phyloP scores from a whole-genome alignment of 2,888 invertebrate genomes.

The Netelia virgata region DNA sequence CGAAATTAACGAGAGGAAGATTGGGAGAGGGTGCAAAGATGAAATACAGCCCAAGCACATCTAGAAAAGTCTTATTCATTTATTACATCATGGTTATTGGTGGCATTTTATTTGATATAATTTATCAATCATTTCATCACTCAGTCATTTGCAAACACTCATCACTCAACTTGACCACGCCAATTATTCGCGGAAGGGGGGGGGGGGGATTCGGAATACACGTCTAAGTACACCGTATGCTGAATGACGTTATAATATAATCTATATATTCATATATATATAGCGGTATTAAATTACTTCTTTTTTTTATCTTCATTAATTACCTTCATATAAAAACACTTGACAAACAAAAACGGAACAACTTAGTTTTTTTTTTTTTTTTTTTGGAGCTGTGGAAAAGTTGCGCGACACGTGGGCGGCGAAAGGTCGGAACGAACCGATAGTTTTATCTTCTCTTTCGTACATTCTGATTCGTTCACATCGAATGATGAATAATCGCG shows the following conservation, averaged over 20 bases:
- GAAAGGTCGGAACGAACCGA: constrained; percentile 27
- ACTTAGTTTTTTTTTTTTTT: constrained; percentile 81
- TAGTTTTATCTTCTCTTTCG: constrained; percentile 32
- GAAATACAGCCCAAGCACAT: constrained; percentile 73
- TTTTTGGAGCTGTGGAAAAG: constrained; percentile 80
- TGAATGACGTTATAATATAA: constrained; percentile 80
- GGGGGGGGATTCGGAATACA: not conserved
- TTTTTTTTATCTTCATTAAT: constrained; percentile 74
- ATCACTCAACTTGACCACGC: constrained; percentile 72
- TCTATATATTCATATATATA: constrained; percentile 76
- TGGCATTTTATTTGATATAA: constrained; percentile 74
- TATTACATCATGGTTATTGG: constrained; percentile 80
- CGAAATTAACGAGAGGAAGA: not conserved
- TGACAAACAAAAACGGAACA: constrained; percentile 84
- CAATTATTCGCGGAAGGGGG: constrained; percentile 63
- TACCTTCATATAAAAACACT: constrained; percentile 83
- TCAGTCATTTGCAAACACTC: constrained; percentile 79
- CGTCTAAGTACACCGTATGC: constrained; percentile 76
- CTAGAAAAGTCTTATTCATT: constrained; percentile 83
- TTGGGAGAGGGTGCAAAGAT: constrained; percentile 37
- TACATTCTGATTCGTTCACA: constrained; percentile 35
- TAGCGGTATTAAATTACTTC: constrained; percentile 81
- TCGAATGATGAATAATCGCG: constrained; percentile 30
- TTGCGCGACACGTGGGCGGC: constrained; percentile 70
- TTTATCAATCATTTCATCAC: constrained; percentile 79